These are phyloP conservation scores for Teleogryllus occipitalis DNA, from an alignment of 1,140 invertebrate genomes.

Conservation along the genomic window DNA sequence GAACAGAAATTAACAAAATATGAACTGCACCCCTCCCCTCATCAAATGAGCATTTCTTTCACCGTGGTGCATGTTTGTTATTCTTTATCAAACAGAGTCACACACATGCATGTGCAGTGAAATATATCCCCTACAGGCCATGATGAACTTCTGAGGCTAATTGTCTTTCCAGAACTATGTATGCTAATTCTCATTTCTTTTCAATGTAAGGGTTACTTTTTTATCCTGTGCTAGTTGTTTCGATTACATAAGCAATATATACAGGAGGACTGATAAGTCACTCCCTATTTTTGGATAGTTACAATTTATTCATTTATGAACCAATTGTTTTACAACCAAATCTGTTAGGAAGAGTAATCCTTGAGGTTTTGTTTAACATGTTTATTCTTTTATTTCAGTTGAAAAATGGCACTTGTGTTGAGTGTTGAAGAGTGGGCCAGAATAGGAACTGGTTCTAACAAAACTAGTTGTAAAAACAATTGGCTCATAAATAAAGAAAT, in stretches of 20 bases:
- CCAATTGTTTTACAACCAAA: too few relatives aligned
- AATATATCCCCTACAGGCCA: not conserved
- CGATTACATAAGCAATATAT: not conserved
- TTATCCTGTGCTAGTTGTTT: not conserved
- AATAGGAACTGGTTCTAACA: too few relatives aligned
- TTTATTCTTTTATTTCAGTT: too few relatives aligned
- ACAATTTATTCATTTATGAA: too few relatives aligned
- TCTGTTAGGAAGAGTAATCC: too few relatives aligned
- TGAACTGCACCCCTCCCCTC: not conserved
- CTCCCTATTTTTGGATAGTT: too few relatives aligned
- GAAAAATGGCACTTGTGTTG: too few relatives aligned
- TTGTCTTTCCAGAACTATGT: not conserved
- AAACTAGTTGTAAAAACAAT: too few relatives aligned
- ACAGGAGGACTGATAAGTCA: too few relatives aligned
- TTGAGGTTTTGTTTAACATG: too few relatives aligned
- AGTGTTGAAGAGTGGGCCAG: too few relatives aligned
- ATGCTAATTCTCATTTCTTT: not conserved
- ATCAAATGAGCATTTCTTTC: conserved; percentile 8
- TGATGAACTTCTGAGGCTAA: not conserved
- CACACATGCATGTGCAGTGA: not conserved
- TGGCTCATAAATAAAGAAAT: too few relatives aligned
- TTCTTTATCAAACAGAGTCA: not conserved
- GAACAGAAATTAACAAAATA: conserved; percentile 25
- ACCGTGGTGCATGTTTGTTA: not conserved
- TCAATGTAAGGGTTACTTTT: not conserved